These are phyloP conservation scores for Hapalemur alaotrensis DNA, from an alignment of 2,797 vertebrate species.

Conservation along the genomic window DNA sequence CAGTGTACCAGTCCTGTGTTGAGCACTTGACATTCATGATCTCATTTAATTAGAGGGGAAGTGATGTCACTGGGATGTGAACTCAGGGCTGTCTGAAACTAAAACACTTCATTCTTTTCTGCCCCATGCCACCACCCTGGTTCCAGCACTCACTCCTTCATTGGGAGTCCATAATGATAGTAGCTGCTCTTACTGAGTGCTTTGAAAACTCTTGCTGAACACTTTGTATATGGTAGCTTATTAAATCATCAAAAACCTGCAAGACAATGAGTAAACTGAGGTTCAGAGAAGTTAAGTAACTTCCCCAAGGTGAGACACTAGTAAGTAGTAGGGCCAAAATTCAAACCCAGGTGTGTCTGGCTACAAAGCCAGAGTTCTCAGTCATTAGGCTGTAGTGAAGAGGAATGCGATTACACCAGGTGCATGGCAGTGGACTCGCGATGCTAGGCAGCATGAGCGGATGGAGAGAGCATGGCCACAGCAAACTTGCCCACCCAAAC, in stretches of 20 bases:
- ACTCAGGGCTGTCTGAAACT: background rate
- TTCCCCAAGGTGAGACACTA: background rate
- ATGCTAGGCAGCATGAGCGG: background rate
- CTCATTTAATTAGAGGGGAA: background rate
- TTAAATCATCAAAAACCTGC: background rate
- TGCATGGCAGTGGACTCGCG: accelerated
- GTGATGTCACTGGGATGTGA: background rate
- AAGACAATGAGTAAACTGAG: background rate
- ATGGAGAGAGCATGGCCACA: background rate
- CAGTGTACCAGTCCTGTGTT: background rate
- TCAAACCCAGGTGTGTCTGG: background rate
- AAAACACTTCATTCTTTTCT: background rate
- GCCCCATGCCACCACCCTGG: background rate
- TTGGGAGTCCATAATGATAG: background rate
- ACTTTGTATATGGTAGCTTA: background rate
- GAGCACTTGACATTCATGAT: background rate
- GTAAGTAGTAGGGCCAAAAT: background rate
- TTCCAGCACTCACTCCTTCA: background rate
- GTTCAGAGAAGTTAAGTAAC: background rate
- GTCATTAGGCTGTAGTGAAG: background rate
- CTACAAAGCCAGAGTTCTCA: background rate
- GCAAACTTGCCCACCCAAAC: background rate
- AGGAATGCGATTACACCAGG: background rate
- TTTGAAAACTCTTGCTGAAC: background rate
- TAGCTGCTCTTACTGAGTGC: background rate